Evolutionary conservation across 2,888 invertebrate genomes (phyloP).

Genomic region (Caprella mutica): DNA sequence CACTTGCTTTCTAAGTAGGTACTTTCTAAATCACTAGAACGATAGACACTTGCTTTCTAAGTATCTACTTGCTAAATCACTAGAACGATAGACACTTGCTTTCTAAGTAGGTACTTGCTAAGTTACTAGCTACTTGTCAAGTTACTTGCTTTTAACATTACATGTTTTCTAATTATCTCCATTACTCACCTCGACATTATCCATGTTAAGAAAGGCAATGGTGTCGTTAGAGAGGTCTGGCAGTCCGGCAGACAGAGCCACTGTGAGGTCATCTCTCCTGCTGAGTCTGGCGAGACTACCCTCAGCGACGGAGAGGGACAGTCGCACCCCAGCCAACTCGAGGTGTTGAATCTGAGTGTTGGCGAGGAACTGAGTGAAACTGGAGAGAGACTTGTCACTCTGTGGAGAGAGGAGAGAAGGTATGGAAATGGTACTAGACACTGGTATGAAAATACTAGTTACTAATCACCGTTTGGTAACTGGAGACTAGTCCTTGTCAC

Average conservation of each 20-base stretch:
- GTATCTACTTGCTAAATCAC: too few species aligned
- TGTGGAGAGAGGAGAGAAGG: slow-evolving; percentile 4
- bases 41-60: too few species aligned
- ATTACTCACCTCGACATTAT: slow-evolving; percentile 27
- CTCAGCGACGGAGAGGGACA: slow-evolving; percentile 26
- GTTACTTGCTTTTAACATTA: too few species aligned
- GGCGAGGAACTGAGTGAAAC: slow-evolving; percentile 21
- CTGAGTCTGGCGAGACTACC: slow-evolving; percentile 26
- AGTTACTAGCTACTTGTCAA: neutral
- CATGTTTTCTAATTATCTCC: too few species aligned
- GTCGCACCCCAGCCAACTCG: slow-evolving; percentile 24
- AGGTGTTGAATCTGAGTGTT: slow-evolving; percentile 29
- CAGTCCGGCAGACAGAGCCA: slow-evolving; percentile 29
- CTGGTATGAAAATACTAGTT: too few species aligned
- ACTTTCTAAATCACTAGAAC: too few species aligned
- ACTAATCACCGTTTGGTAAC: too few species aligned
- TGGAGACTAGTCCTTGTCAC: too few species aligned
- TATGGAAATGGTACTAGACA: too few species aligned
- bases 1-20: too few species aligned
- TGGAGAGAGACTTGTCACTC: slow-evolving; percentile 26
- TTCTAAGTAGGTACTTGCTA: too few species aligned
- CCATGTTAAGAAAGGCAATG: slow-evolving; percentile 30
- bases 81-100: too few species aligned
- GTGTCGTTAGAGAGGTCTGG: slow-evolving; percentile 27
- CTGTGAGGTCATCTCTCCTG: slow-evolving; percentile 26